A percentile compares a stretch with the other conserved stretches of the same genome.
phyloP scores from a whole-genome alignment of 2,888 invertebrate species.

The Pyrochroa serraticornis region DNA sequence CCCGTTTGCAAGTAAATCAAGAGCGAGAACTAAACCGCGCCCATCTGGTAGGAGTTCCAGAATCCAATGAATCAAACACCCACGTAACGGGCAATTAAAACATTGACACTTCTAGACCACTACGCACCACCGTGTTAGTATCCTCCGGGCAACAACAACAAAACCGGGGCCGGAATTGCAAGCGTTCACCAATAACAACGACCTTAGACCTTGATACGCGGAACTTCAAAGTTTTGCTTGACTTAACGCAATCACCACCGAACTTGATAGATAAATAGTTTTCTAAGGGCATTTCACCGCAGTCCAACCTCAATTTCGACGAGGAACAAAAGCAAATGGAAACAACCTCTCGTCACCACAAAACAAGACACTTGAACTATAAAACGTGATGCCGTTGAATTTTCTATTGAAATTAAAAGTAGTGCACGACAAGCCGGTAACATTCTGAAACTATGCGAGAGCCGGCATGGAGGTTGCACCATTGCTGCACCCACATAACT shows the following conservation, averaged over 20 bases:
- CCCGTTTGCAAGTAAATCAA: conserved; percentile 7
- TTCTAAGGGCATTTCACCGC: conserved; percentile 32
- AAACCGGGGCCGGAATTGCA: background rate
- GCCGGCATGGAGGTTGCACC: conserved; percentile 35
- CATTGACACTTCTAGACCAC: conserved; percentile 30
- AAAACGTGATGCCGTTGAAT: conserved; percentile 36
- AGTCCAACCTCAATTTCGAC: conserved; percentile 31
- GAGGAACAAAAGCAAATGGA: conserved; percentile 8
- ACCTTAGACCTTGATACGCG: conserved; percentile 50
- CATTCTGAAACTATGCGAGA: conserved; percentile 33
- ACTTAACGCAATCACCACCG: conserved; percentile 36
- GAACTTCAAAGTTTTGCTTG: conserved; percentile 48
- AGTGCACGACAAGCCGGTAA: conserved; percentile 34
- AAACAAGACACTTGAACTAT: conserved; percentile 2
- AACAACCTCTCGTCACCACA: background rate
- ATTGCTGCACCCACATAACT: conserved; percentile 43
- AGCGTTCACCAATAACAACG: conserved; percentile 7
- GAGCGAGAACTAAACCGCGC: conserved; percentile 17
- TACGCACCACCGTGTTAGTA: conserved; percentile 11
- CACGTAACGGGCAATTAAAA: conserved; percentile 34
- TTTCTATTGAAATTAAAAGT: conserved; percentile 40
- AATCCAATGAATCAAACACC: conserved; percentile 35
- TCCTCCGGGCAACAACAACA: background rate
- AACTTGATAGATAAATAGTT: conserved; percentile 30
- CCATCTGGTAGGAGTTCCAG: conserved; percentile 28